Evolutionary conservation across 37 sponge, comb jelly and placozoan genomes (phyloP), one percentile per base, ranked within the genome.

Genomic region (Diacarnus erythraeanus): DNA sequence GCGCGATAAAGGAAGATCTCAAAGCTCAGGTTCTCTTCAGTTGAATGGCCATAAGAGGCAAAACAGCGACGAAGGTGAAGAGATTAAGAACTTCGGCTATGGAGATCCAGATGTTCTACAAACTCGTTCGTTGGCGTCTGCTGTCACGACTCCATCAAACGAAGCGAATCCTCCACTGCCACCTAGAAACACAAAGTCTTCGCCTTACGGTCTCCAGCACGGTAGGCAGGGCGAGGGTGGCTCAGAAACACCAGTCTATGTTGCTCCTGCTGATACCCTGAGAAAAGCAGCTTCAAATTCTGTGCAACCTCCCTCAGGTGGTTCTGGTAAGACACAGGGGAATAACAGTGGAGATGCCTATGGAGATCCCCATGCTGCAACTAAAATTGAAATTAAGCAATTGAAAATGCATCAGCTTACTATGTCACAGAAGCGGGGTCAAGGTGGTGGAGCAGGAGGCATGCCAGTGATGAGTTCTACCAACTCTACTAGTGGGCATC

Each of bases 221-320:
- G 36, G 18, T 2, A 29, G 2, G 9, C 30, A 40, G 42, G 34
- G 34, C 31, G 33, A 25, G 42, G 40, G 57, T 4, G 61, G 20
- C 36, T n/a, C n/a, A n/a, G 42, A 74, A 18, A 33, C 75, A 1
- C 22, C 69, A 15, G 25, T 61, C 56, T 85, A 85, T 38, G 44
- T 72, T 40, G 65, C 60, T 42, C 85, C 85, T 10, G 78, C 79
- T 0, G 79, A 85, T 67, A 85, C 85, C 2, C 65, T 85, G 3
- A 36, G 20, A 22, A 64, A 56, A n/a, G 23, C n/a, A 37, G 57
- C 26, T 26, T 59, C 60, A 3, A n/a, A 59, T 59, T 59, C 60
- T 17, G 60, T 4, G 44, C 18, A 8, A 3, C n/a, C 0, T 22
- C 1, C 17, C 78, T 31, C 31, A 30, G 33, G 70, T n/a, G n/a